phyloP scores from a whole-genome alignment of 2,113 vertebrate species.

The Neogobius melanostomus region DNA sequence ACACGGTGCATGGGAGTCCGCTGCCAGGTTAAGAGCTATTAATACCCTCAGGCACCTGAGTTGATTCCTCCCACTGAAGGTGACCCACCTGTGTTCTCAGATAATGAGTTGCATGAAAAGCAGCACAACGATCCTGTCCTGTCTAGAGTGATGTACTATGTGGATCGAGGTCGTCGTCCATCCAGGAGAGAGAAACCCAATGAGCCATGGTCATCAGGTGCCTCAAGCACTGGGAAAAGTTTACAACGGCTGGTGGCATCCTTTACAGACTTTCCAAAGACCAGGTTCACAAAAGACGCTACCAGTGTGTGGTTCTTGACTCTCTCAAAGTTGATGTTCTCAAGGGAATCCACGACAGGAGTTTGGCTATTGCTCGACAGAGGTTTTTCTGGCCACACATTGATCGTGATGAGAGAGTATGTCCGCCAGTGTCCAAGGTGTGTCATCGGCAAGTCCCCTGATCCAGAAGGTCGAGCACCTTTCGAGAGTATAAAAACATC shows the following conservation, averaged over 20 bases:
- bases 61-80: not conserved
- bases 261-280: not conserved
- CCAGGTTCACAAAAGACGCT: not conserved
- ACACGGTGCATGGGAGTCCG: not conserved
- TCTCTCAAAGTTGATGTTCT: not conserved
- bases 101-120: not conserved
- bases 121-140: not conserved
- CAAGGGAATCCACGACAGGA: conserved; percentile 7
- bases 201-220: not conserved
- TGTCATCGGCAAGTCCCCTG: not conserved
- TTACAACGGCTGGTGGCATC: not conserved
- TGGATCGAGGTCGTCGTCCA: not conserved
- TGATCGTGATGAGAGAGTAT: conserved; percentile 2
- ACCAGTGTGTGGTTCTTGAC: not conserved
- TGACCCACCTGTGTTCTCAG: not conserved
- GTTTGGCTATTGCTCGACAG: not conserved
- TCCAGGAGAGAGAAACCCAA: conserved; percentile 1
- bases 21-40: not conserved
- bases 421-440: not conserved
- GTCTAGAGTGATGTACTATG: conserved; percentile 3
- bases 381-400: conserved; percentile 11
- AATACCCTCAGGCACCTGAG: not conserved
- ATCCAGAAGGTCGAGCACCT: not conserved
- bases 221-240: conserved; percentile 18
- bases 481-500: conserved; percentile 14